phyloP scores from a whole-genome alignment of 2,888 invertebrate genomes.

The Macrosoma leucophasiata region DNA sequence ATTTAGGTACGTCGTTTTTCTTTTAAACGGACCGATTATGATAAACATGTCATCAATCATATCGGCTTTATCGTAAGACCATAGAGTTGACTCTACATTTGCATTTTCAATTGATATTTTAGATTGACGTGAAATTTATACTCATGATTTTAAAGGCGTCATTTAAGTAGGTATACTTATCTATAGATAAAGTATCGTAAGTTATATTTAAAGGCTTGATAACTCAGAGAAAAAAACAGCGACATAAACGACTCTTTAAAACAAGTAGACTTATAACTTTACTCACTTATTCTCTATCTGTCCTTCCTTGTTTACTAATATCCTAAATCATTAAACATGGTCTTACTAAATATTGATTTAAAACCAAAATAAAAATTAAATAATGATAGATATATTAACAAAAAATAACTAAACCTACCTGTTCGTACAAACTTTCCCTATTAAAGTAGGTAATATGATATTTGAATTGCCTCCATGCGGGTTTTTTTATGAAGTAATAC shows the following conservation, averaged over 20 bases:
- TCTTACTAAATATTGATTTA: background rate
- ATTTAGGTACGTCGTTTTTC: slow-evolving; percentile 32
- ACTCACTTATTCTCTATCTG: no score
- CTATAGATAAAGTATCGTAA: no score
- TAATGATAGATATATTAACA: slow-evolving; percentile 6
- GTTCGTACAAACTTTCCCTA: slow-evolving; percentile 27
- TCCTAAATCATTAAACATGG: no score
- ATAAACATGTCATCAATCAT: background rate
- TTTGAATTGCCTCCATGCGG: slow-evolving; percentile 46
- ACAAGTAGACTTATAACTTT: no score
- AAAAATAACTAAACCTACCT: slow-evolving; percentile 19
- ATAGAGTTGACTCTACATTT: slow-evolving; percentile 1
- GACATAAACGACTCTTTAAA: no score
- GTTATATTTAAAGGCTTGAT: no score
- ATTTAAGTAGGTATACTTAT: no score
- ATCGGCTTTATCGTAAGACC: slow-evolving; percentile 1
- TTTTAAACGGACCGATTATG: slow-evolving; percentile 5
- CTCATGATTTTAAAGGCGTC: no score
- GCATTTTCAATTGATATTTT: no score
- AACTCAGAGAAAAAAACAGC: no score
- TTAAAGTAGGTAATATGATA: slow-evolving; percentile 55
- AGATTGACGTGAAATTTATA: no score
- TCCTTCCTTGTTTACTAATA: no score
- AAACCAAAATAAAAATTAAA: background rate
- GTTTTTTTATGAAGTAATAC: slow-evolving; percentile 45